Evolutionary conservation across 2,888 invertebrate species (phyloP).

Genomic region (Drosophila anceps): DNA sequence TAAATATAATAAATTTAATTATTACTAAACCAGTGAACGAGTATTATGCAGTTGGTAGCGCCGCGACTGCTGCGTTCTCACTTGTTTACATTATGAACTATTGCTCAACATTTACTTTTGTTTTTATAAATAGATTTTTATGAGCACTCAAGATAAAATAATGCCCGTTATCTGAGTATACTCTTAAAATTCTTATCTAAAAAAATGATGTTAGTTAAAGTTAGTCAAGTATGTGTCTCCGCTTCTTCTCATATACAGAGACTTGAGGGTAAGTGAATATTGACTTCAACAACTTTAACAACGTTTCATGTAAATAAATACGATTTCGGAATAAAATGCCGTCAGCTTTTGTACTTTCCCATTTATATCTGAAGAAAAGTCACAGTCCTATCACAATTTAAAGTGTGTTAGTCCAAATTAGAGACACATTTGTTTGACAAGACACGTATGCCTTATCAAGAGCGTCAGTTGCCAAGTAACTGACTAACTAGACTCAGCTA

Average conservation of each 20-base stretch:
- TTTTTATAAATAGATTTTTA: neutral
- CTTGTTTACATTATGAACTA: neutral
- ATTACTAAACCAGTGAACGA: too few relatives aligned
- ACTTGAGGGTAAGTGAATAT: neutral
- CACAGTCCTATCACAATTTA: slow-evolving; percentile 15
- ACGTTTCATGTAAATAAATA: slow-evolving; percentile 2
- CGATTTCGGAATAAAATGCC: neutral
- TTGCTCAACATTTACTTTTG: neutral
- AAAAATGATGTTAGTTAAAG: neutral
- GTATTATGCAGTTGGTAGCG: neutral
- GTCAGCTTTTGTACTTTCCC: slow-evolving; percentile 7
- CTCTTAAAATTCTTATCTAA: neutral
- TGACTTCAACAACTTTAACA: neutral
- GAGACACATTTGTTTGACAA: neutral
- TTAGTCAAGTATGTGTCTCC: neutral
- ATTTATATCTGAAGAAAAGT: neutral
- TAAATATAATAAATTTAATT: neutral
- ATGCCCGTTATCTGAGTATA: neutral
- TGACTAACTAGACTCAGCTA: slow-evolving; percentile 8
- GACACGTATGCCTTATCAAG: slow-evolving; percentile 9
- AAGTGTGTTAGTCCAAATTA: slow-evolving; percentile 8
- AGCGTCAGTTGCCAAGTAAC: slow-evolving; percentile 5
- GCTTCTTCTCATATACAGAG: neutral
- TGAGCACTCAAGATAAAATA: neutral
- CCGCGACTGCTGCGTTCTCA: neutral